Base-by-base conservation (phyloP, 2,113 vertebrate genomes). In the Bos taurus region DNA sequence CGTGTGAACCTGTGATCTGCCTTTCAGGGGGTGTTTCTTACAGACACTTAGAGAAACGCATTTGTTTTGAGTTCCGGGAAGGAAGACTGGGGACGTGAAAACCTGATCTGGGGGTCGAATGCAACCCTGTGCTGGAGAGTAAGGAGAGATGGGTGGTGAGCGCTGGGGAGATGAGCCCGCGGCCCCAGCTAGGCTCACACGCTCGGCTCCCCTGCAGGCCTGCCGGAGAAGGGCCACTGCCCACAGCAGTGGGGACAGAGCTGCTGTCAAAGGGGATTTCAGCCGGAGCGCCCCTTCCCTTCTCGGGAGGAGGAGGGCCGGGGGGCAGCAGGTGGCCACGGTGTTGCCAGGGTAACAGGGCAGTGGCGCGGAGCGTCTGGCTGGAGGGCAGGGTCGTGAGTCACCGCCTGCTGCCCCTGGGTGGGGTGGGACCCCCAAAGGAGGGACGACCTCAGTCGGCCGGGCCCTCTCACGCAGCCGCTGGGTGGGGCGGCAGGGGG, bases 101-200 rank as follows among this genome's bases (percentile, higher is more conserved):
- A 5, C 21, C 52, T 14, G 13, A 25, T 16, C 13, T 25, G 59
- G 13, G 54, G 14, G 26, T 25, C 1, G 6, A 17, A 36, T 15
- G 62, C 6, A 59, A 46, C 14, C 10, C n/a, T 54, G n/a, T 60
- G 40, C 14, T 40, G 26, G 74, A 46, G 46, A 52, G 10, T 1
- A 16, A 25, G 46, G 81, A 48, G 28, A 33, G 26, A 14, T 0
- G 6, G 15, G 9, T 6, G 40, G 5, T 33, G 40, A 23, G 25
- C 0, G 3, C 1, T 25, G 25, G 10, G 2, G 17, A 23, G 4
- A 3, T 16, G 8, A 2, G 14, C 36, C 17, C 21, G 13, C 11
- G 2, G 36, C 60, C 40, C 1, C 3, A 1, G 6, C 48, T 30
- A 10, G 62, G n/a, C 17, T 36, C n/a, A 30, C 10, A 0, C 0